Conservation (phyloP, 2,113 vertebrate genomes). For the Glaucidium brasilianum region DNA sequence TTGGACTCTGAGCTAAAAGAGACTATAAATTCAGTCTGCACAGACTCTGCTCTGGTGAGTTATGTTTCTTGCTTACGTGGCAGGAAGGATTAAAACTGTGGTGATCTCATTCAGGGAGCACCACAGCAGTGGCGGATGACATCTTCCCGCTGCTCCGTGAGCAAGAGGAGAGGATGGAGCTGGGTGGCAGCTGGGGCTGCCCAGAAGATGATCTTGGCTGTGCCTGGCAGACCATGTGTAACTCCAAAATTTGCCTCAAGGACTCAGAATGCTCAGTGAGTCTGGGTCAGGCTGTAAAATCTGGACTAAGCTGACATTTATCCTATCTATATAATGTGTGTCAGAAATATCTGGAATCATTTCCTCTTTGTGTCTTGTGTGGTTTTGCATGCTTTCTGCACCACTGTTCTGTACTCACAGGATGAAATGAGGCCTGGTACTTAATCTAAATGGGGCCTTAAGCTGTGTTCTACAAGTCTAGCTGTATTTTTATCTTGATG, state of each 20-base stretch:
- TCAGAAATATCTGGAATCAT: neutral
- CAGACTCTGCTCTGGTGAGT: neutral
- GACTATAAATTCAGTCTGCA: neutral
- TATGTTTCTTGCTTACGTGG: neutral
- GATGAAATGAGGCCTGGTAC: rapidly evolving
- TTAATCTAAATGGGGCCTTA: neutral
- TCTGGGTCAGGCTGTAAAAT: neutral
- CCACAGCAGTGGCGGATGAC: neutral
- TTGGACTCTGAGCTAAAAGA: neutral
- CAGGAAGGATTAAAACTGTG: neutral
- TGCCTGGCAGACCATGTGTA: neutral
- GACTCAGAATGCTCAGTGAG: neutral
- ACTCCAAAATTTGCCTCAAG: neutral
- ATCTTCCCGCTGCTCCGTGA: rapidly evolving
- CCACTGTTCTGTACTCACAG: neutral
- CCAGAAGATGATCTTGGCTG: neutral
- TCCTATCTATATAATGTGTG: rapidly evolving
- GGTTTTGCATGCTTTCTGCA: rapidly evolving
- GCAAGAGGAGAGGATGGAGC: no score
- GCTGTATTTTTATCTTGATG: neutral
- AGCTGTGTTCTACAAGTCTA: neutral
- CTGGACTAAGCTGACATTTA: neutral
- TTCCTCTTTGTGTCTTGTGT: neutral
- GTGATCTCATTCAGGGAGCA: neutral
- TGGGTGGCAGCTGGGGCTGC: neutral